Base-by-base conservation (phyloP, 2,888 invertebrate genomes). In the Phlogophora meticulosa region DNA sequence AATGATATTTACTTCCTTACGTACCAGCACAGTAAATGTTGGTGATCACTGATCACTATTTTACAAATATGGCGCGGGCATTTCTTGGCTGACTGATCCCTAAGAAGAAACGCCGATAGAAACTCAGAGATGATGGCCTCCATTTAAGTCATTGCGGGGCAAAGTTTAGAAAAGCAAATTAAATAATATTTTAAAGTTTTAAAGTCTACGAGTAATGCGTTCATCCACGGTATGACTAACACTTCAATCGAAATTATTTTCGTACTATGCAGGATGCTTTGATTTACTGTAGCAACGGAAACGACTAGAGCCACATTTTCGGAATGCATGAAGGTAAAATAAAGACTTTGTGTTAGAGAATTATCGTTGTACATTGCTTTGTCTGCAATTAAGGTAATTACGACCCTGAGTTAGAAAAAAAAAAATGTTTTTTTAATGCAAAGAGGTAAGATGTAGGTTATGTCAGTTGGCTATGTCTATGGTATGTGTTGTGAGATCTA, bases 231-330 rank as follows among this genome's bases (percentile, higher is more conserved):
- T 55, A 53, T 65, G 56, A 78, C 52, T 77, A 73, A 78, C 45
- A 58, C 55, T 68, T 60, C 68, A 59, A 68, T 52, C 42, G 17
- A 75, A 61, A 76, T 72, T 82, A 79, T 80, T 68, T 77, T 77
- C 45, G 75, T 67, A 69, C 53, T 45, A 15, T 24, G 49, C 80
- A 77, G 80, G 78, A 82, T 82, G 80, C 80, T 81, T 65, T 82
- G 81, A 67, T 77, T 77, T 64, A 63, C 43, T 40, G 52, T 40
- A 17, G 52, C 53, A 78, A 70, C 78, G 80, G 80, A 81, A 77
- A 82, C 46, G 45, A 65, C 49, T 56, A 53, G 48, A 72, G 45
- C 65, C 61, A 65, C 56, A 69, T 52, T 64, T 81, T 76, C 40
- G 43, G 68, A 71, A 73, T 77, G 69, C 64, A 28, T 74, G 63